Evolutionary conservation across 1,140 invertebrate genomes (phyloP), one percentile per base, ranked within the genome.

Genomic region (Pentalonia nigronervosa): DNA sequence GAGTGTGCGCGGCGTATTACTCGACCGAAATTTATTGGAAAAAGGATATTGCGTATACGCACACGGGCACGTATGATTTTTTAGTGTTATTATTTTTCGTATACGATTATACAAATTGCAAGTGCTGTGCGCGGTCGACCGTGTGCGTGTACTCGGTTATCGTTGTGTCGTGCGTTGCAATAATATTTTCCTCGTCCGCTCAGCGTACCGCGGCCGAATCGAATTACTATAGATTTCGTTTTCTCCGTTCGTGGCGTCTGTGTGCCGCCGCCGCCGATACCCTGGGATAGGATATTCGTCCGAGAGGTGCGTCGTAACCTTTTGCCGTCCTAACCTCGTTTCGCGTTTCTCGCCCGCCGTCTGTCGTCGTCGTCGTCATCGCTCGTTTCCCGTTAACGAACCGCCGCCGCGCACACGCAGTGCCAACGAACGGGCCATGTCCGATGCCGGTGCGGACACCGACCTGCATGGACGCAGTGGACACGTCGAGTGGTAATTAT

Each of bases 1-100:
- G 91, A 93, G 91, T 93, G 91, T 93, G 91, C 81, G 91, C 91
- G 91, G 91, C 91, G 91, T 93, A 93, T 93, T 93, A 93, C 60
- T 86, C 91, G 81, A 93, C 91, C 91, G 48, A 93, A 93, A 93
- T 93, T 93, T 93, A 93, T 93, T 86, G 81, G 48, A 93, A 93
- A 93, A 93, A 93, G 91, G 91, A 81, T 93, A 93, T 86, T 50
- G n/a, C 91, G 47, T 84, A 47, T 86, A 86, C 34, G 45, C 91
- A 45, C 34, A 67, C 91, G 91, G 91, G 91, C 81, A 84, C 91
- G 91, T 93, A 93, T 41, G 76, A 93, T 93, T 93, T 93, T 93
- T 48, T 86, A 93, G 91, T 93, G 91, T 92, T 92, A 50, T 92
- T 92, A 92, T 92, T 92, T 92, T 92, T 83, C 76, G 91, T 48